A percentile compares a stretch with the other conserved stretches of the same genome.
Evolutionary conservation across 2,797 vertebrate genomes (phyloP).

Genomic region (Chaenodraco wilsoni): DNA sequence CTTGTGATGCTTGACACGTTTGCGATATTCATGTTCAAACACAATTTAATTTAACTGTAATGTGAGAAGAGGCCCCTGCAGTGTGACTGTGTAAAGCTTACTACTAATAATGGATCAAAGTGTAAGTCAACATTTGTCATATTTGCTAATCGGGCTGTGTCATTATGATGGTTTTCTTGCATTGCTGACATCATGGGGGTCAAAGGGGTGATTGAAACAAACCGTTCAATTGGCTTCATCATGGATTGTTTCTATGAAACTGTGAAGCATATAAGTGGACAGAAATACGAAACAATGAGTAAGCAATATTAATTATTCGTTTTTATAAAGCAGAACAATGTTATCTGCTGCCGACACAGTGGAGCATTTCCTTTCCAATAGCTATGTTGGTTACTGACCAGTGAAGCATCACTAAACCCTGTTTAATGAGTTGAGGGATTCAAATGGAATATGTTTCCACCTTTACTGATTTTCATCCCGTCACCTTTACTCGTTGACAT

Average conservation of each 20-base stretch:
- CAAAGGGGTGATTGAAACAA: not conserved
- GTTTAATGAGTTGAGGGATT: not conserved
- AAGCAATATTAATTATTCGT: not conserved
- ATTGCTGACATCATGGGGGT: not conserved
- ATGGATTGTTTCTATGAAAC: slow-evolving; percentile 15
- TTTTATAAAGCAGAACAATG: not conserved
- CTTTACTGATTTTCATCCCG: not conserved
- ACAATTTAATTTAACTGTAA: not conserved
- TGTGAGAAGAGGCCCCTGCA: not conserved
- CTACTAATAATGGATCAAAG: slow-evolving; percentile 8
- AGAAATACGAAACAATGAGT: not conserved
- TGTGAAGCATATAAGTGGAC: not conserved
- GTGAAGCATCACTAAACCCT: not conserved
- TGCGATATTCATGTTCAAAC: no score
- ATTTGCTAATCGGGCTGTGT: no score
- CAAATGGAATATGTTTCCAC: not conserved
- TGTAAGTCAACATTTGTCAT: slow-evolving; percentile 20
- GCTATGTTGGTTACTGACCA: not conserved
- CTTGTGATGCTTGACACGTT: no score
- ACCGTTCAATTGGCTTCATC: not conserved
- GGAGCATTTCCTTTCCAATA: not conserved
- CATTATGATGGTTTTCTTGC: not conserved
- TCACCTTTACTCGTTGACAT: slow-evolving; percentile 1
- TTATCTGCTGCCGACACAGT: not conserved
- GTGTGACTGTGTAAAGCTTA: not conserved